A percentile compares a stretch with the other conserved stretches of the same genome.
Evolutionary conservation across 2,797 vertebrate genomes (phyloP).

Genomic region (Sebastiscus tertius): DNA sequence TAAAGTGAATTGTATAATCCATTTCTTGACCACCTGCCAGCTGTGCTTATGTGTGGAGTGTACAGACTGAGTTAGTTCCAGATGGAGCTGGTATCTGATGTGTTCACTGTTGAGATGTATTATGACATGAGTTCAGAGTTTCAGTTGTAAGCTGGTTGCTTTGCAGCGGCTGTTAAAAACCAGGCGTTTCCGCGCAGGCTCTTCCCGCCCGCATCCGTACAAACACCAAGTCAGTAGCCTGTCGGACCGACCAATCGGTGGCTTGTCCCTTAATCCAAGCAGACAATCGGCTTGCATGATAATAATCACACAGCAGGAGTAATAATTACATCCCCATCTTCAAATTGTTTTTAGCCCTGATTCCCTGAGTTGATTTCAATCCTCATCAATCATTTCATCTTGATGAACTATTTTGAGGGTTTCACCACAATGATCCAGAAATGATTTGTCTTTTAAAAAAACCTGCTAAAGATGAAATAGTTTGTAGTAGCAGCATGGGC

Average conservation of each 20-base stretch:
- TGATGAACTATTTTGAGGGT: background rate
- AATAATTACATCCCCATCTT: background rate
- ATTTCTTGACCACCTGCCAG: background rate
- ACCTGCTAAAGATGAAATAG: background rate
- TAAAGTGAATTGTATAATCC: background rate
- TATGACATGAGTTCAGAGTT: constrained; percentile 7
- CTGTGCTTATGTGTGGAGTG: background rate
- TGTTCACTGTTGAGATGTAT: background rate
- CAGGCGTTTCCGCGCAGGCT: constrained; percentile 61
- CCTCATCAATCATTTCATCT: constrained; percentile 3
- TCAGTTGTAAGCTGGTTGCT: constrained; percentile 59
- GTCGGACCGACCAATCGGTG: constrained; percentile 8
- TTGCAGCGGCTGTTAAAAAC: constrained; percentile 73
- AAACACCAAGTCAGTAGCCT: constrained; percentile 79
- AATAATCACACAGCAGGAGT: constrained; percentile 1
- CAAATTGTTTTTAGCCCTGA: background rate
- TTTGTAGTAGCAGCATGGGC: constrained; percentile 12
- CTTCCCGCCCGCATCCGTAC: constrained; percentile 64
- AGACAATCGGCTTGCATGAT: constrained; percentile 50
- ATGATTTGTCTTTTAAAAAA: background rate
- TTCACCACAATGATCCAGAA: background rate
- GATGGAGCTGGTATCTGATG: background rate
- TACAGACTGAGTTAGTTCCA: constrained; percentile 10
- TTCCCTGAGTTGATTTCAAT: constrained; percentile 12
- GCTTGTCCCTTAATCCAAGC: constrained; percentile 1